Evolutionary conservation across 1,140 invertebrate genomes (phyloP), one percentile per base, ranked within the genome.

Genomic region (Diachasma alloeum): DNA sequence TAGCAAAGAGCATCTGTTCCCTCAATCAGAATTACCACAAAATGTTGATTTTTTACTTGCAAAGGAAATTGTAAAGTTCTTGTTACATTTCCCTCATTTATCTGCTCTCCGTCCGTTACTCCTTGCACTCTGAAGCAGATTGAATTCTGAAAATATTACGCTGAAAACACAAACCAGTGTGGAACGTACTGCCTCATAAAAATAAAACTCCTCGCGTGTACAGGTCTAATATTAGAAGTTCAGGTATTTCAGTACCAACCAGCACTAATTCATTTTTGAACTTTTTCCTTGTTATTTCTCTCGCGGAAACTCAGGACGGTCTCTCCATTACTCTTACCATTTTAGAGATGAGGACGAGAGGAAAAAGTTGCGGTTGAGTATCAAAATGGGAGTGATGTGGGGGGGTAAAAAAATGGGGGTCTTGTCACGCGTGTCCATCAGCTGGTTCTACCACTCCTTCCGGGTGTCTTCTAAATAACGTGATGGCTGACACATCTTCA

Each of bases 401-500:
- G 4, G 5, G 22, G 19, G 42, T 22, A 44, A 39, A 46, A 31
- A 44, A 44, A 46, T 46, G 42, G 26, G 48, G 67, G 17, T 44
- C n/a, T 69, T 69, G 44, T 36, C 59, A 74, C 42, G 74, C 67
- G 39, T 69, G 66, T 75, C 39, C 56, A 75, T 75, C 63, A 53
- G 66, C 63, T 68, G 37, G 53, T 36, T 71, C 74, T 69, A 63
- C 68, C 53, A 42, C 17, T 56, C 67, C 67, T 76, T 76, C 74
- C 74, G 68, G 74, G 53, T 69, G 36, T 24, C 26, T 59, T 42
- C 46, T 72, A 19, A 42, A 22, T 44, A 67, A 44, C 53, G 24
- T 63, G 17, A 44, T 24, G 15, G 44, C 63, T 46, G 39, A 74
- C 63, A 74, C 39, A 73, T 26, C 44, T 72, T 72, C 70, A 72